A percentile compares a stretch with the other conserved stretches of the same genome.
Conservation (phyloP, 2,113 vertebrate species). For the Coptodon bakossiorum region DNA sequence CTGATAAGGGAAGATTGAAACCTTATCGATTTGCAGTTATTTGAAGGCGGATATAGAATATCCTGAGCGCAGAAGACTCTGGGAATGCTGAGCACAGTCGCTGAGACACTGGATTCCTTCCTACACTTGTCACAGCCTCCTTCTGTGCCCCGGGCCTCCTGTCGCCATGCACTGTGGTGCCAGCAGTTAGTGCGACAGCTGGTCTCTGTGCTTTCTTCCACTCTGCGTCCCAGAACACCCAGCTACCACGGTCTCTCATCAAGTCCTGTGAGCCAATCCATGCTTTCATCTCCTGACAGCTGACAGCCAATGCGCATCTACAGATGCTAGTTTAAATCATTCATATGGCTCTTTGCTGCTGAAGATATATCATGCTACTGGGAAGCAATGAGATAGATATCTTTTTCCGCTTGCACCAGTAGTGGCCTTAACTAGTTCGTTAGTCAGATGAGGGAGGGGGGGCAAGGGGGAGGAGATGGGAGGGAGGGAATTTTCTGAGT, state of each 20-base stretch:
- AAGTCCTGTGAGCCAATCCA: constrained; percentile 43
- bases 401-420: not conserved
- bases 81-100: not conserved
- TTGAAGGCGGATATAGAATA: constrained; percentile 32
- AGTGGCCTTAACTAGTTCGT: constrained; percentile 45
- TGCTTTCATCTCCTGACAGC: constrained; percentile 66
- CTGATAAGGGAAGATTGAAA: constrained; percentile 30
- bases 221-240: constrained; percentile 34
- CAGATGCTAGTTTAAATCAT: constrained; percentile 70
- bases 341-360: constrained; percentile 48
- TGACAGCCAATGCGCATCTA: constrained; percentile 56
- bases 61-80: not conserved
- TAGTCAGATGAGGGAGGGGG: constrained; percentile 35
- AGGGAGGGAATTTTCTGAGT: constrained; percentile 19
- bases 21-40: constrained; percentile 33
- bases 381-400: constrained; percentile 17
- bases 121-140: constrained; percentile 37
- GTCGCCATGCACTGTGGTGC: constrained; percentile 33
- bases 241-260: constrained; percentile 35
- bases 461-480: not conserved
- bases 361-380: constrained; percentile 28
- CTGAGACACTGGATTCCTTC: constrained; percentile 24
- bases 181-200: constrained; percentile 59
- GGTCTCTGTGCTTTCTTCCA: constrained; percentile 47
- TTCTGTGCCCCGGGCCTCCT: constrained; percentile 19